Conservation (phyloP, 2,797 vertebrate species). For the Poeciliopsis paucimaculata region DNA sequence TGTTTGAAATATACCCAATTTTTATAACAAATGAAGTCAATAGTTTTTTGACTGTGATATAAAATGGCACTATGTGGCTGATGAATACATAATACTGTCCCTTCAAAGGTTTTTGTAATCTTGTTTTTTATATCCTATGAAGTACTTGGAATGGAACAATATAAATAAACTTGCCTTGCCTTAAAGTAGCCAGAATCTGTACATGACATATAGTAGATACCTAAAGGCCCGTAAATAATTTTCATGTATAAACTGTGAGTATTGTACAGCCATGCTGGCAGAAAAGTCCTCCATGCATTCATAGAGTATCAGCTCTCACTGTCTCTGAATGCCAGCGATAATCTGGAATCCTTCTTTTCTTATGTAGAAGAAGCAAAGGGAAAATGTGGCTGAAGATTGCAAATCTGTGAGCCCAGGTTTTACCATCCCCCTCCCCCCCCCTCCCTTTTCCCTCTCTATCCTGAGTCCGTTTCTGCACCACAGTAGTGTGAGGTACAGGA, state of each 20-base stretch:
- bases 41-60: not conserved
- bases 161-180: not conserved
- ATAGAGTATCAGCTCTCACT: conserved; percentile 68
- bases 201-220: conserved; percentile 7
- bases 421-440: too few relatives aligned
- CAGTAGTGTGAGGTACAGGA: conserved; percentile 4
- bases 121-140: not conserved
- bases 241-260: conserved; percentile 57
- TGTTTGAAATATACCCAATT: too few relatives aligned
- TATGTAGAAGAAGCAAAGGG: conserved; percentile 71
- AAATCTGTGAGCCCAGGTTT: conserved; percentile 73
- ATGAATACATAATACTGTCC: not conserved
- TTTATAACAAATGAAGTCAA: too few relatives aligned
- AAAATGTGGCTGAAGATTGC: conserved; percentile 70
- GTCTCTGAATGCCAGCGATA: conserved; percentile 77
- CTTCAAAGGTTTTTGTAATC: not conserved
- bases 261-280: conserved; percentile 64
- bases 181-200: not conserved
- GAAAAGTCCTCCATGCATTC: conserved; percentile 70
- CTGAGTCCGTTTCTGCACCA: conserved; percentile 32
- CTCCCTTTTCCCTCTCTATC: conserved; percentile 6
- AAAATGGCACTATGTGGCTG: too few relatives aligned
- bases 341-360: conserved; percentile 82
- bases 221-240: conserved; percentile 56
- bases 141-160: not conserved